These are phyloP conservation scores for Sylvia atricapilla DNA, from an alignment of 2,113 vertebrate genomes.

Conservation along the genomic window DNA sequence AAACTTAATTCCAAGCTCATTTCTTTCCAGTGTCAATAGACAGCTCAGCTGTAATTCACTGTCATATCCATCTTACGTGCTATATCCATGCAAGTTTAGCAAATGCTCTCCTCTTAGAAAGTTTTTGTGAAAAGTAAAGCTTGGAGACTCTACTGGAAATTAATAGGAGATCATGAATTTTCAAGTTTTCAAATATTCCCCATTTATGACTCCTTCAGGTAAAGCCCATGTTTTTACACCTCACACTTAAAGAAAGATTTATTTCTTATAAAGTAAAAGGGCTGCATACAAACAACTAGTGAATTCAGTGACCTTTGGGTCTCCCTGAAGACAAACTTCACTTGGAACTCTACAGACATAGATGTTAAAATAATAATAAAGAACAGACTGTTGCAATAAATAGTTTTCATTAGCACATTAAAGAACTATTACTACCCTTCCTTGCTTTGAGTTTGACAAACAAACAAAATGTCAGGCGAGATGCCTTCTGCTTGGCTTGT, in stretches of 20 bases:
- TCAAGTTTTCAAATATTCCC: not conserved
- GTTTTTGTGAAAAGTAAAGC: not conserved
- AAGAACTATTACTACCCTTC: not conserved
- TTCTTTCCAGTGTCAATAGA: conserved; percentile 2
- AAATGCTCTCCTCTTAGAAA: not conserved
- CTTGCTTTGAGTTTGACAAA: not conserved
- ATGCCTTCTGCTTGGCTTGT: not conserved
- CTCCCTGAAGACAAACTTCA: not conserved
- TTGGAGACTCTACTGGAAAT: not conserved
- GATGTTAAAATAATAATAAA: conserved; percentile 4
- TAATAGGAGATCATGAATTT: not conserved
- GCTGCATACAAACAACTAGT: not conserved
- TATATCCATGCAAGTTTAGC: not conserved
- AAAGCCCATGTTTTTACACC: not conserved
- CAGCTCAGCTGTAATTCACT: not conserved
- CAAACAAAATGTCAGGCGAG: not conserved
- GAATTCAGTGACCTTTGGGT: not conserved
- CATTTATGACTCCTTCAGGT: not conserved
- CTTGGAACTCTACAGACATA: not conserved
- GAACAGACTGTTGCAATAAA: not conserved
- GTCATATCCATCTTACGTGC: not conserved
- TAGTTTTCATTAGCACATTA: not conserved
- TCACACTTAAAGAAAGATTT: not conserved
- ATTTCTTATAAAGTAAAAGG: not conserved
- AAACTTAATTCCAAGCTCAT: not conserved